A percentile compares a stretch with the other conserved stretches of the same genome.
Conservation (phyloP, 2,888 invertebrate species). For the Nineta flava region DNA sequence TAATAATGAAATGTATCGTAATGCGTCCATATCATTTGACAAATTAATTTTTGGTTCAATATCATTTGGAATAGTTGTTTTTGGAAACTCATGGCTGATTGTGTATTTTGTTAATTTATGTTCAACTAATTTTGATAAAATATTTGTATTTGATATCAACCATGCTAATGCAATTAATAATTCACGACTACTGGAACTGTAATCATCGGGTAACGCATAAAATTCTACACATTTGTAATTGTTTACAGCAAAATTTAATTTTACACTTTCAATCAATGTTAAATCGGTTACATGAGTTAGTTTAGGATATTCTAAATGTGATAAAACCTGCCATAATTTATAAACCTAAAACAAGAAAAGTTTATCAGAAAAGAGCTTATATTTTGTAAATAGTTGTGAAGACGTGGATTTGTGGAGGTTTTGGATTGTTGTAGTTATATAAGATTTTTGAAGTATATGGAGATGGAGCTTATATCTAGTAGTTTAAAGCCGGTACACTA, state of each 20-base stretch:
- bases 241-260: background rate
- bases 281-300: too few species aligned
- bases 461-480: too few species aligned
- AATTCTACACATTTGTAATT: slow-evolving; percentile 14
- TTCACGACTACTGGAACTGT: slow-evolving; percentile 18
- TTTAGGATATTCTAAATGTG: background rate
- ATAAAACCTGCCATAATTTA: background rate
- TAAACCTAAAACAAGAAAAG: background rate
- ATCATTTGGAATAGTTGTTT: background rate
- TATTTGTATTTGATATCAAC: slow-evolving; percentile 19
- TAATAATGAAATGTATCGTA: slow-evolving; percentile 10
- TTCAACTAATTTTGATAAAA: background rate
- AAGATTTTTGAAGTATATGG: too few species aligned
- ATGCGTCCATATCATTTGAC: background rate
- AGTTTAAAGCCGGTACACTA: too few species aligned
- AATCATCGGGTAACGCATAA: slow-evolving; percentile 19
- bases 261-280: background rate
- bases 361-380: too few species aligned
- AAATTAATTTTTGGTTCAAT: background rate
- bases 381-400: too few species aligned
- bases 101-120: background rate
- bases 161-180: slow-evolving; percentile 25
- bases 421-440: too few species aligned
- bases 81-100: background rate
- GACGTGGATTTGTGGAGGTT: too few species aligned